phyloP scores from a whole-genome alignment of 2,113 vertebrate species.

The Seriola quinqueradiata region DNA sequence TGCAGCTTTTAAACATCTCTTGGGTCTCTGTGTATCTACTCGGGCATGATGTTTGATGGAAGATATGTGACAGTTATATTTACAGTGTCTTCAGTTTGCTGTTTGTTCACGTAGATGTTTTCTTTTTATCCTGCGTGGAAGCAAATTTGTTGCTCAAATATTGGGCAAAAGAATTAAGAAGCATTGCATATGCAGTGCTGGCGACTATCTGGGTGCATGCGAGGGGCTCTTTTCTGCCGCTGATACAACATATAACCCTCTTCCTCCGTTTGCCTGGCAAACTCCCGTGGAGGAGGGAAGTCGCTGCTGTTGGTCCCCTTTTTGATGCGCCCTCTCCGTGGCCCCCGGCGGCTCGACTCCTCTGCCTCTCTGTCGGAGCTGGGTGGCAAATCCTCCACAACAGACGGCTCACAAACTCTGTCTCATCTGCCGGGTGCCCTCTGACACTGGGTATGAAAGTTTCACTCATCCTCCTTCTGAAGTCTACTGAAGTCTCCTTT shows the following conservation, averaged over 20 bases:
- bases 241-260: not conserved
- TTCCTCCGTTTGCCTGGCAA: conserved; percentile 18
- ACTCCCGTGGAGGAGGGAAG: conserved; percentile 18
- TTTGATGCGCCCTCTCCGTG: conserved; percentile 54
- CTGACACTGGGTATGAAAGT: conserved; percentile 81
- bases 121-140: not conserved
- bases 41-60: not conserved
- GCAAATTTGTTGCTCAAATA: conserved; percentile 2
- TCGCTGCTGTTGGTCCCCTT: conserved; percentile 36
- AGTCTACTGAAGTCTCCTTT: conserved; percentile 74
- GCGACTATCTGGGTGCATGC: not conserved
- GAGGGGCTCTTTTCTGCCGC: conserved; percentile 15
- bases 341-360: conserved; percentile 1
- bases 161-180: not conserved
- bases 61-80: not conserved
- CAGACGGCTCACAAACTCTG: conserved; percentile 75
- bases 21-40: not conserved
- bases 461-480: conserved; percentile 71
- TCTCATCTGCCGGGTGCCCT: conserved; percentile 66
- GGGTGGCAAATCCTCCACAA: conserved; percentile 73
- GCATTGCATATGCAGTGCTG: not conserved
- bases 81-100: not conserved
- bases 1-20: not conserved
- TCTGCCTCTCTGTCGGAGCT: conserved; percentile 41
- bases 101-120: conserved; percentile 4